These are phyloP conservation scores for human (Homo sapiens) DNA, from an alignment of 2,113 vertebrate genomes.

Conservation along the genomic window GRCh38 chr14:91401501-91402000, in stretches of 20 bases:
- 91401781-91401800: neutral
- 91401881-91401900: neutral
- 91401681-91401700: neutral
- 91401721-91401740: neutral
- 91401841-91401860: rapidly evolving
- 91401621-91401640: too few relatives aligned
- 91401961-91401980: constrained; percentile 10
- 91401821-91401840: rapidly evolving
- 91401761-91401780: neutral
- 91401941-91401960: neutral
- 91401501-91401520: too few relatives aligned
- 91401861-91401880: neutral
- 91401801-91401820: neutral
- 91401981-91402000: neutral
- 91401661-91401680: neutral
- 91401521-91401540: too few relatives aligned
- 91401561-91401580: too few relatives aligned
- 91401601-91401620: too few relatives aligned
- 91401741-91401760: neutral
- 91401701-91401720: neutral
- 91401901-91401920: neutral
- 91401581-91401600: too few relatives aligned
- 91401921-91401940: rapidly evolving
- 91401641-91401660: neutral
- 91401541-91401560: too few relatives aligned